These are phyloP conservation scores for Dolichomitus sp. DNA, from an alignment of 2,888 invertebrate species.

Conservation along the genomic window DNA sequence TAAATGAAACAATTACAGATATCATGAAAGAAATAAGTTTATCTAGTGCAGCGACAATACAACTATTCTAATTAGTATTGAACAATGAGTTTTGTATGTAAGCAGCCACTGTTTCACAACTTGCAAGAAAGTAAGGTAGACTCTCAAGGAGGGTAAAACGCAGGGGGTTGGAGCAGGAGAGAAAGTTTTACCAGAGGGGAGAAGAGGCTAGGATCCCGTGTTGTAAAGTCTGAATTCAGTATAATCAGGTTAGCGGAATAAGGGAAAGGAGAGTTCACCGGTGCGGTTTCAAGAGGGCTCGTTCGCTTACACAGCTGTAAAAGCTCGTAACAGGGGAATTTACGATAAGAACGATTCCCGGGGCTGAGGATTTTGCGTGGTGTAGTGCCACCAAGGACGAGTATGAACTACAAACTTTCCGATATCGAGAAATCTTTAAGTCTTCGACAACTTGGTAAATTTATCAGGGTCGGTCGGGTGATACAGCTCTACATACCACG, in stretches of 20 bases:
- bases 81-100: conserved; percentile 14
- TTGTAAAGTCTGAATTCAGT: conserved; percentile 28
- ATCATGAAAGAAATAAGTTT: conserved; percentile 6
- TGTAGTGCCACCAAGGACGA: not conserved
- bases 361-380: not conserved
- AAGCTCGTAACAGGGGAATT: conserved; percentile 59
- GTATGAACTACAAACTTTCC: conserved; percentile 23
- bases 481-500: not conserved
- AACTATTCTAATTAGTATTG: conserved; percentile 7
- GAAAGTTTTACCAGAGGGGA: not conserved
- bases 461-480: not conserved
- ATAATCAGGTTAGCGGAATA: conserved; percentile 1
- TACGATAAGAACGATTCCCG: conserved; percentile 35
- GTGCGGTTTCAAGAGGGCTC: conserved; percentile 9
- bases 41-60: not conserved
- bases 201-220: not conserved
- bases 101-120: conserved; percentile 4
- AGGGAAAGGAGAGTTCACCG: conserved; percentile 14
- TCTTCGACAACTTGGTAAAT: conserved; percentile 16
- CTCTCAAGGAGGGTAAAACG: not conserved
- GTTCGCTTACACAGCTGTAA: conserved; percentile 11
- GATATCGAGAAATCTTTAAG: conserved; percentile 26
- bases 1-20: not conserved
- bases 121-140: not conserved
- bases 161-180: not conserved